Percentiles rank a stretch among this genome's conserved stretches.
Conservation (phyloP, 2,797 vertebrate species). For the Microctenopoma stevenorrisi region DNA sequence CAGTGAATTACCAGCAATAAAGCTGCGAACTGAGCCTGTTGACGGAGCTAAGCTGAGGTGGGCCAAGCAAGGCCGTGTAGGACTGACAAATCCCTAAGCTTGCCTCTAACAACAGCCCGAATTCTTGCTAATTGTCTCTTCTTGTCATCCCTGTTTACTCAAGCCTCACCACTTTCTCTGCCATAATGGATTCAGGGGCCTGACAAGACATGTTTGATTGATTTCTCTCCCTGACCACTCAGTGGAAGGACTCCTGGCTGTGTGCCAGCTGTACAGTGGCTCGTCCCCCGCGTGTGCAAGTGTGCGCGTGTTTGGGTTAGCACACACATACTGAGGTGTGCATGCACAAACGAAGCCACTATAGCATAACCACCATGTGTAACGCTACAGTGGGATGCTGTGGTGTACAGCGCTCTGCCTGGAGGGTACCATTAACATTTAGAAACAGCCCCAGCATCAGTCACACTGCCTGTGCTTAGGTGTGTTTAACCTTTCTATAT, state of each 20-base stretch:
- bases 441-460: constrained; percentile 82
- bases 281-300: constrained; percentile 46
- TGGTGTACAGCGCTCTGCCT: constrained; percentile 67
- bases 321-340: constrained; percentile 54
- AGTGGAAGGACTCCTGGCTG: constrained; percentile 80
- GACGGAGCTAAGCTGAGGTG: constrained; percentile 59
- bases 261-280: constrained; percentile 74
- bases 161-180: constrained; percentile 77
- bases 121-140: constrained; percentile 78
- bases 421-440: constrained; percentile 87
- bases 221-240: constrained; percentile 77
- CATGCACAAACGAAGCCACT: constrained; percentile 76
- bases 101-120: constrained; percentile 63
- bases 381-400: constrained; percentile 69
- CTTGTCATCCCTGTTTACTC: constrained; percentile 83
- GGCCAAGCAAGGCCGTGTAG: constrained; percentile 69
- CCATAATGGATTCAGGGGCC: constrained; percentile 77
- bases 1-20: constrained; percentile 85
- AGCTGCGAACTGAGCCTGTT: constrained; percentile 72
- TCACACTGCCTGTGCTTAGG: constrained; percentile 81
- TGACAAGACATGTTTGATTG: constrained; percentile 81
- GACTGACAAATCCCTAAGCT: constrained; percentile 71
- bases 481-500: constrained; percentile 85
- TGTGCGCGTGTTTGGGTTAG: constrained; percentile 34
- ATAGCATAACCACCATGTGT: constrained; percentile 74